phyloP scores from a whole-genome alignment of 2,797 vertebrate species.

The Gastrophryne carolinensis region DNA sequence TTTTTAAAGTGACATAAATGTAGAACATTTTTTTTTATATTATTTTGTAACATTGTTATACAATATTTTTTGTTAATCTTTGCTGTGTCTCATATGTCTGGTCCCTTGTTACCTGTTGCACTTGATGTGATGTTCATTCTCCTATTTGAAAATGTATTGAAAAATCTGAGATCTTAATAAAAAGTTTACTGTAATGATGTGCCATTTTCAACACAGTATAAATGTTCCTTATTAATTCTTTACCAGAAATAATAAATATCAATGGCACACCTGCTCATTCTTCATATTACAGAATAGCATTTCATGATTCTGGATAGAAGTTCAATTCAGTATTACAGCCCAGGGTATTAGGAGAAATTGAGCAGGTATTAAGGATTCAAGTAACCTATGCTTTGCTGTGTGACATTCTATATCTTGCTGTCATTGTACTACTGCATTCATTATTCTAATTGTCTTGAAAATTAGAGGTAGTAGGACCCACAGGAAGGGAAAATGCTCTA shows the following conservation, averaged over 20 bases:
- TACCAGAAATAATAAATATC: background rate
- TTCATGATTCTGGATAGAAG: too few relatives aligned
- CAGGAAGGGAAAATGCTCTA: too few relatives aligned
- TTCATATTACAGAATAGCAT: background rate
- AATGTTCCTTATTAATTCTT: background rate
- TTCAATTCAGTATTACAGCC: background rate
- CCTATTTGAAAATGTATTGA: background rate
- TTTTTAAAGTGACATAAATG: background rate
- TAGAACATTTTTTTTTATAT: background rate
- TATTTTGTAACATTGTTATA: background rate
- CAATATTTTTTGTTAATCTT: too few relatives aligned
- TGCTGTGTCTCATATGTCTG: background rate
- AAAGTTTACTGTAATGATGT: background rate
- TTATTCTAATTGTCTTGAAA: too few relatives aligned
- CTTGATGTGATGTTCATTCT: background rate
- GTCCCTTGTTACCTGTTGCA: background rate
- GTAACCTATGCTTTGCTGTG: too few relatives aligned
- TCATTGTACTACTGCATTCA: too few relatives aligned
- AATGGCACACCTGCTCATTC: background rate
- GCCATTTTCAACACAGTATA: background rate
- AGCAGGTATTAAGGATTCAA: too few relatives aligned
- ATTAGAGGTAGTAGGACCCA: too few relatives aligned
- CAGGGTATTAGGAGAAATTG: background rate
- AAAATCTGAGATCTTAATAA: background rate
- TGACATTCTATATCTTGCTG: too few relatives aligned